Evolutionary conservation across 2,797 vertebrate genomes (phyloP), one percentile per base, ranked within the genome.

Genomic region (Hafferia zeledoni): DNA sequence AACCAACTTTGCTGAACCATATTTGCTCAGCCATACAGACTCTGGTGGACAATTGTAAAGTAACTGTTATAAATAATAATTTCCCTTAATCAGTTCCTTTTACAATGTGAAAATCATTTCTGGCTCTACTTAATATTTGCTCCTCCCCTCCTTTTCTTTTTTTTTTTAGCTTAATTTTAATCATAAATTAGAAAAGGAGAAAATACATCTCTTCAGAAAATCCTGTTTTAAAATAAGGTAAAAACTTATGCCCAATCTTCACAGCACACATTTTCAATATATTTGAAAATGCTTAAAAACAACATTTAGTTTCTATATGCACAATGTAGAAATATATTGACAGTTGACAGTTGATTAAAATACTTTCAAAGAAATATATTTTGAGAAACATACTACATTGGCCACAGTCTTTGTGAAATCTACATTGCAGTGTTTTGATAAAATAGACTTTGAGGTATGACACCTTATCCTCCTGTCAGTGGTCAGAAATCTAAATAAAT

Each of bases 401-500:
- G 11, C 1, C 1, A 25, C 27, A 85, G 55, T 63, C 22, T 88
- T 84, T 94, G 47, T 72, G 53, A 59, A 91, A 81, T 82, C 35
- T 78, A 14, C 31, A 6, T 83, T 94, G 35, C 46, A 80, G 25
- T 37, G 63, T 65, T 90, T 83, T 80, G 60, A 72, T 71, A 71
- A 86, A 93, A 84, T 25, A 12, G 11, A 3, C 35, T 86, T 91
- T 90, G 80, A 93, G 41, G 24, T 83, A 75, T 13, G 61, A 41
- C 60, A 85, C 13, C 4, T 83, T 83, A 50, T 52, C 24, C 8
- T 87, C 19, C 64, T 89, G 37, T 64, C 37, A 72, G 13, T 31
- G 67, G 76, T 77, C 88, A 93, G 83, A 87, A 94, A 87, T 89
- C 56, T 71, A 55, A 83, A 70, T 72, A 91, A 94, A 86, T 49